Conservation (phyloP, 1,140 invertebrate genomes). For the Lucilia sericata region DNA sequence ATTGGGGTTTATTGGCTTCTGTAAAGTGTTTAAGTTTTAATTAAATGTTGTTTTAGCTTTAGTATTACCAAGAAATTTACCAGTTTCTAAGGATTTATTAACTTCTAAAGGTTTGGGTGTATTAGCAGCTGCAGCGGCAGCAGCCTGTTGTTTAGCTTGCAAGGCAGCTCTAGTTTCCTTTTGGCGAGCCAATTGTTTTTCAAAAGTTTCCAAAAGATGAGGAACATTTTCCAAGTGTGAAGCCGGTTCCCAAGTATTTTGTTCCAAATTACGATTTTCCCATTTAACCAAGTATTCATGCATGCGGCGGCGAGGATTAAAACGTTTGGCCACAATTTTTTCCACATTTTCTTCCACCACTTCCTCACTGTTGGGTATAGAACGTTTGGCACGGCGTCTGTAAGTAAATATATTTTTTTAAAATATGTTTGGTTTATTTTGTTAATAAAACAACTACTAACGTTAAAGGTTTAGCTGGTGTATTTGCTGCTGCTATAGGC, state of each 20-base stretch:
- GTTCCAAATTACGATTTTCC: constrained; percentile 80
- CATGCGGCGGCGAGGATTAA: constrained; percentile 80
- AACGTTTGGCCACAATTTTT: constrained; percentile 83
- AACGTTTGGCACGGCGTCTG: constrained; percentile 62
- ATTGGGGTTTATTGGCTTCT: constrained; percentile 32
- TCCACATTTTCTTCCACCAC: constrained; percentile 72
- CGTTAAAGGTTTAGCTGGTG: constrained; percentile 27
- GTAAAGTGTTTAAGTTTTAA: no score
- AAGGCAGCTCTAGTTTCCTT: constrained; percentile 76
- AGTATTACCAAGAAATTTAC: background rate
- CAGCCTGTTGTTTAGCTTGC: constrained; percentile 63
- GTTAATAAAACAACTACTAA: background rate
- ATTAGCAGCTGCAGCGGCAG: constrained; percentile 40
- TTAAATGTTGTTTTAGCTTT: background rate
- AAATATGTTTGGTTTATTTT: no score
- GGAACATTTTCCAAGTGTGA: constrained; percentile 80
- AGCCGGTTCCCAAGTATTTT: constrained; percentile 84
- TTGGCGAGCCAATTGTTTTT: constrained; percentile 80
- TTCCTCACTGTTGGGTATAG: constrained; percentile 59
- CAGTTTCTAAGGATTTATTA: background rate
- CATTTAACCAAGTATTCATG: constrained; percentile 86
- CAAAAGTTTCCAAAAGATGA: constrained; percentile 81
- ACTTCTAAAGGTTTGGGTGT: constrained; percentile 20
- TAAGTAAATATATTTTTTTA: constrained; percentile 9
- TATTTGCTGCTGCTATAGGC: constrained; percentile 28